Conservation (phyloP, 2,797 vertebrate species). For the Hyperoplus immaculatus region DNA sequence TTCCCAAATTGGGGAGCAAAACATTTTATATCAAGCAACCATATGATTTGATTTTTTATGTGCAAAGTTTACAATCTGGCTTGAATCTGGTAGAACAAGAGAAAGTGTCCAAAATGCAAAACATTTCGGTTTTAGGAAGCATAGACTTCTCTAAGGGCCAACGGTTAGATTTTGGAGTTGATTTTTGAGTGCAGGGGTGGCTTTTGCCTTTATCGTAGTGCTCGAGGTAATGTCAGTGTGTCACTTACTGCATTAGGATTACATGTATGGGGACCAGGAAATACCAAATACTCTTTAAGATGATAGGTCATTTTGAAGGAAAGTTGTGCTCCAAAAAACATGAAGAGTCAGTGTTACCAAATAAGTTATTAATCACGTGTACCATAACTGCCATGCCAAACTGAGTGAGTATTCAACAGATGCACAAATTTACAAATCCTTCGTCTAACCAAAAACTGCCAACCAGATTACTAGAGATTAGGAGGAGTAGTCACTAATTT, state of each 20-base stretch:
- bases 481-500: neutral
- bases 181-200: neutral
- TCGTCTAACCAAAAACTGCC: neutral
- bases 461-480: neutral
- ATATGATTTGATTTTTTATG: neutral
- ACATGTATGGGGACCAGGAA: neutral
- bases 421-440: neutral
- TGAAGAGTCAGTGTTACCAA: neutral
- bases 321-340: neutral
- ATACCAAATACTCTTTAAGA: neutral
- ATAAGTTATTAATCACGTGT: neutral
- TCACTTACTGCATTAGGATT: neutral
- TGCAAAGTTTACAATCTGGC: neutral
- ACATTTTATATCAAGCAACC: conserved; percentile 1
- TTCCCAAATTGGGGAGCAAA: conserved; percentile 23
- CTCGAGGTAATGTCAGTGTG: neutral
- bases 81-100: neutral
- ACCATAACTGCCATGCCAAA: neutral
- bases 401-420: neutral
- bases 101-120: neutral
- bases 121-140: neutral
- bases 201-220: neutral
- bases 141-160: neutral
- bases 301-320: neutral
- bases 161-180: neutral